A percentile compares a stretch with the other conserved stretches of the same genome.
Evolutionary conservation across 2,888 invertebrate species (phyloP).

Genomic region (Drosophila stalkeri): DNA sequence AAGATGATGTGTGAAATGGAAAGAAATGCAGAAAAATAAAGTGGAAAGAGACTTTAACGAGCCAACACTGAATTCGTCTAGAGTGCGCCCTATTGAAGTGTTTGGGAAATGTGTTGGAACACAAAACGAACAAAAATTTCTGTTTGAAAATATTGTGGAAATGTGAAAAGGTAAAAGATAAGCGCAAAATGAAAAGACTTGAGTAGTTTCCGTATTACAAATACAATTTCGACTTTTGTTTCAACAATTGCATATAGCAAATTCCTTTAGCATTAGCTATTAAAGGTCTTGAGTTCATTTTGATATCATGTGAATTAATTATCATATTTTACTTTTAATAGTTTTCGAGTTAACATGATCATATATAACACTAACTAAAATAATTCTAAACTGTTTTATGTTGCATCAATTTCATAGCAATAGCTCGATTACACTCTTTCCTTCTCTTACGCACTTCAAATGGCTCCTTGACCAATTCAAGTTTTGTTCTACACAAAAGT

Average conservation of each 20-base stretch:
- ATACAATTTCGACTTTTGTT: too few relatives aligned
- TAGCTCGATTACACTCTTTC: too few relatives aligned
- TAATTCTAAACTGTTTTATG: neutral
- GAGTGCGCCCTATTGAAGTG: constrained; percentile 15
- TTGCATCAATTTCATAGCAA: neutral
- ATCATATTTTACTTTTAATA: neutral
- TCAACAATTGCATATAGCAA: neutral
- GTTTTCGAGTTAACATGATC: neutral
- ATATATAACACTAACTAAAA: neutral
- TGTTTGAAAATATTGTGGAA: neutral
- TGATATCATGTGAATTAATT: neutral
- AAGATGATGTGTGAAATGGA: constrained; percentile 40
- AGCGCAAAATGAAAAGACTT: neutral
- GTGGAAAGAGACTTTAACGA: constrained; percentile 8
- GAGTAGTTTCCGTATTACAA: neutral
- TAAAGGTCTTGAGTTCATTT: neutral
- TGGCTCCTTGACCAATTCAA: neutral
- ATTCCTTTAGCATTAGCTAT: neutral
- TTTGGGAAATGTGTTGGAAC: neutral
- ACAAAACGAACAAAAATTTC: neutral
- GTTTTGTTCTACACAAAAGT: constrained; percentile 2
- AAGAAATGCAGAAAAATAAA: constrained; percentile 6
- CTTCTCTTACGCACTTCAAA: neutral
- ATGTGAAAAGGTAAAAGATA: constrained; percentile 1
- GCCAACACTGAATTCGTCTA: constrained; percentile 15